These are phyloP conservation scores for Pachyuromys duprasi DNA, from an alignment of 2,797 vertebrate species.

Conservation along the genomic window DNA sequence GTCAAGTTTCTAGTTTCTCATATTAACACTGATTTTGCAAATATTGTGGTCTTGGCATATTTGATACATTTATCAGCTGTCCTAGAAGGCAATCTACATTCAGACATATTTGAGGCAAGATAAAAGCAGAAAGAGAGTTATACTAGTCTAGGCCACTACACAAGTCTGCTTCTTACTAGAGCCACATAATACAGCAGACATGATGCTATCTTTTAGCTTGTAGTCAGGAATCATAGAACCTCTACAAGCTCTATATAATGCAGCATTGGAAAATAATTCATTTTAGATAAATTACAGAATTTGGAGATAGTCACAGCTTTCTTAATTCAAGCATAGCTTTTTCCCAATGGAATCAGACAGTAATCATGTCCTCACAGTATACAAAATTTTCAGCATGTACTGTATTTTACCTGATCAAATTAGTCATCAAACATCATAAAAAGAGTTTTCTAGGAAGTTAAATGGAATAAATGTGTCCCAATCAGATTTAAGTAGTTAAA, in stretches of 20 bases:
- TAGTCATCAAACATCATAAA: background rate
- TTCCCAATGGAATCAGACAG: background rate
- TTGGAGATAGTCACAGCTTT: background rate
- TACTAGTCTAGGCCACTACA: background rate
- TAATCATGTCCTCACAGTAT: background rate
- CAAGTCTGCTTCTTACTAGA: background rate
- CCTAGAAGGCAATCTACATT: background rate
- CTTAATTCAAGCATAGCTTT: background rate
- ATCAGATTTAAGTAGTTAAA: background rate
- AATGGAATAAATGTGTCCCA: background rate
- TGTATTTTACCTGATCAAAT: background rate
- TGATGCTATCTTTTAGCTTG: rapidly evolving
- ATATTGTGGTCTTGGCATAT: background rate
- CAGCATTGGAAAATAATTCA: background rate
- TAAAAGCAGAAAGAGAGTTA: background rate
- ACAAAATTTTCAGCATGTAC: background rate
- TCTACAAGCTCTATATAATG: background rate
- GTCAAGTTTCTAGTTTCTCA: background rate
- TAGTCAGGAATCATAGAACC: background rate
- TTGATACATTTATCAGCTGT: background rate
- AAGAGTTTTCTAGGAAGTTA: background rate
- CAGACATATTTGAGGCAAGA: background rate
- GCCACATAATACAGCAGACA: background rate
- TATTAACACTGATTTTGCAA: background rate
- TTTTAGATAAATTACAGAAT: background rate